Evolutionary conservation across 2,113 vertebrate genomes (phyloP), one percentile per base, ranked within the genome.

Genomic region (Aegypius monachus): DNA sequence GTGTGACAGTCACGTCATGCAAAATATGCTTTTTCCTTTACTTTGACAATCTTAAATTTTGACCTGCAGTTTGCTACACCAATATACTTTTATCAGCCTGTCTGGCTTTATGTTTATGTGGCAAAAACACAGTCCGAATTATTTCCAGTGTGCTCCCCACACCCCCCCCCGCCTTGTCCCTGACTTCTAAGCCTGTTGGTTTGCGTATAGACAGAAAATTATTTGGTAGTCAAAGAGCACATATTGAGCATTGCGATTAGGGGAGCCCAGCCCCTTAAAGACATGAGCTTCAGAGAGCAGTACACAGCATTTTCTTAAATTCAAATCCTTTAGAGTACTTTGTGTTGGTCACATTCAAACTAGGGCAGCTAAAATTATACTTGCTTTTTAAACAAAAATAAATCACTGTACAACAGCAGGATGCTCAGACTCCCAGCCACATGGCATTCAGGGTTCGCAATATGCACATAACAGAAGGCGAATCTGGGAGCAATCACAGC

Each of bases 321-420:
- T 52, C 45, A 13, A 3, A 48, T 61, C 81, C 85, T 85, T 68
- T 8, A 1, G 6, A 78, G 59, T 29, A 1, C 56, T 86, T 68
- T 2, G 6, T 3, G 14, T 38, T 42, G 82, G 88, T 80, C 94
- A 67, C 85, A 58, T 38, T 66, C 85, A 86, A 95, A 96, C 36
- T 94, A 50, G 92, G 90, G 75, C 96, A 97, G 92, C 95, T 97
- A 92, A 94, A 96, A 97, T 92, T 90, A 86, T 15, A 55, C 88
- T 90, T 67, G n/a, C 71, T 48, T 62, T 55, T 11, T 29, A 82
- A 88, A 43, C 80, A 81, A 84, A 88, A 38, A 71, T 8, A 92
- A 83, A 90, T 71, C 71, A 11, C 53, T 1, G 29, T 12, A 56
- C 56, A 31, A 59, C 67, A 67, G 89, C 59, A 78, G 96, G 82